Percentiles rank a stretch among this genome's conserved stretches.
These are phyloP conservation scores for Clarias laeviceps DNA, from an alignment of 2,797 vertebrate genomes.

Conservation along the genomic window DNA sequence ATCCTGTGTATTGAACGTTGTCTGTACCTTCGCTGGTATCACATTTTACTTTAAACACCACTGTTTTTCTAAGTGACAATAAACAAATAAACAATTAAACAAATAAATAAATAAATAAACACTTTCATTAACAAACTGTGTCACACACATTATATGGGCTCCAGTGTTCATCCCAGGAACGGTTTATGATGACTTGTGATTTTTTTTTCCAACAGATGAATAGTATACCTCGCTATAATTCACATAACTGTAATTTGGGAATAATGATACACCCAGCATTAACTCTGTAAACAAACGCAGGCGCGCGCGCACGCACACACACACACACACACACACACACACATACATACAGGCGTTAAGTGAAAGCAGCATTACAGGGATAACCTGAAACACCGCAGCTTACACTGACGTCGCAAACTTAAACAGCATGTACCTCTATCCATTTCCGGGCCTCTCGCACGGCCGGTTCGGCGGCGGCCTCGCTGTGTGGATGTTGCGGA, in stretches of 20 bases:
- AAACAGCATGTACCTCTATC: constrained; percentile 87
- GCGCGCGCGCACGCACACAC: background rate
- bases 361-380: constrained; percentile 4
- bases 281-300: constrained; percentile 19
- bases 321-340: background rate
- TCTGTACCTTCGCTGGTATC: background rate
- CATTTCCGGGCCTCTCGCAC: constrained; percentile 90
- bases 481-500: constrained; percentile 66
- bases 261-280: background rate
- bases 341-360: background rate
- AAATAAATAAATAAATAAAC: too few relatives aligned
- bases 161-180: background rate
- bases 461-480: constrained; percentile 78
- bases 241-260: background rate
- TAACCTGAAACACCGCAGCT: background rate
- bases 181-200: background rate
- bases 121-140: background rate
- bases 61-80: too few relatives aligned
- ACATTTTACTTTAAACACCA: background rate
- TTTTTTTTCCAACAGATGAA: background rate
- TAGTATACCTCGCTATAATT: background rate
- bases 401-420: background rate
- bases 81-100: too few relatives aligned
- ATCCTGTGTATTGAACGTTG: background rate
- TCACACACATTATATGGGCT: background rate